These are phyloP conservation scores for Electrophaes corylata DNA, from an alignment of 2,888 invertebrate genomes.

Conservation along the genomic window DNA sequence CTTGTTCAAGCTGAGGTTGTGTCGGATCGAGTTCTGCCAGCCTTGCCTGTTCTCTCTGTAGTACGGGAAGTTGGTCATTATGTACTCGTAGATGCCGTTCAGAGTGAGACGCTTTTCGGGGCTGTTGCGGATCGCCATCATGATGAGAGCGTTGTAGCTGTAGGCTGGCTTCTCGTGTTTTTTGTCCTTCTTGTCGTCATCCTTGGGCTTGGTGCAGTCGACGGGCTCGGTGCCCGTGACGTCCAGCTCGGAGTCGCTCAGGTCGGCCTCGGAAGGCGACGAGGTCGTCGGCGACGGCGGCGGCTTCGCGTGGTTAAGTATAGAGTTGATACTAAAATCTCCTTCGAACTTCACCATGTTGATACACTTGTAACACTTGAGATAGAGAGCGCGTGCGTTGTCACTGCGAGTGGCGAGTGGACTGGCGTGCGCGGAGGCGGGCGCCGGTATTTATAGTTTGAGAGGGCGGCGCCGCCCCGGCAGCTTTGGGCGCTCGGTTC, in stretches of 20 bases:
- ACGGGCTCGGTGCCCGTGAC: conserved; percentile 91
- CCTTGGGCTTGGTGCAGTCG: conserved; percentile 86
- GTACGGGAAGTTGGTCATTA: conserved; percentile 99
- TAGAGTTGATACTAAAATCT: conserved; percentile 92
- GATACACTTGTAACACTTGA: conserved; percentile 56
- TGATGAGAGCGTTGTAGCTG: conserved; percentile 99
- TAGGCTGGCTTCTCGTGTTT: conserved; percentile 97
- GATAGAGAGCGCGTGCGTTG: conserved; percentile 56
- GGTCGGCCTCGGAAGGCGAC: conserved; percentile 71
- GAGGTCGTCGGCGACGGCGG: conserved; percentile 73
- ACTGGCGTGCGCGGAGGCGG: conserved; percentile 79
- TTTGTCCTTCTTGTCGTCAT: conserved; percentile 76
- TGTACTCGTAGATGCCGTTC: conserved; percentile 99
- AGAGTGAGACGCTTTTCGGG: conserved; percentile 96
- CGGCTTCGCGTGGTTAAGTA: conserved; percentile 83
- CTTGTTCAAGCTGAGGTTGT: conserved; percentile 98
- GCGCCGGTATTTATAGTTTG: conserved; percentile 64
- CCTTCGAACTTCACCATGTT: conserved; percentile 85
- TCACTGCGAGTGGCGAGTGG: conserved; percentile 67
- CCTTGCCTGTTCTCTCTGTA: conserved; percentile 99
- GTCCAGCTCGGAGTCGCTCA: conserved; percentile 89
- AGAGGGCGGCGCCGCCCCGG: conserved; percentile 57
- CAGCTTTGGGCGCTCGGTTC: conserved; percentile 48
- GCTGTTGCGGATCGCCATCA: conserved; percentile 99
- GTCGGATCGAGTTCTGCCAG: conserved; percentile 99